Base-by-base conservation (phyloP, 2,113 vertebrate species). In the Pica pica region DNA sequence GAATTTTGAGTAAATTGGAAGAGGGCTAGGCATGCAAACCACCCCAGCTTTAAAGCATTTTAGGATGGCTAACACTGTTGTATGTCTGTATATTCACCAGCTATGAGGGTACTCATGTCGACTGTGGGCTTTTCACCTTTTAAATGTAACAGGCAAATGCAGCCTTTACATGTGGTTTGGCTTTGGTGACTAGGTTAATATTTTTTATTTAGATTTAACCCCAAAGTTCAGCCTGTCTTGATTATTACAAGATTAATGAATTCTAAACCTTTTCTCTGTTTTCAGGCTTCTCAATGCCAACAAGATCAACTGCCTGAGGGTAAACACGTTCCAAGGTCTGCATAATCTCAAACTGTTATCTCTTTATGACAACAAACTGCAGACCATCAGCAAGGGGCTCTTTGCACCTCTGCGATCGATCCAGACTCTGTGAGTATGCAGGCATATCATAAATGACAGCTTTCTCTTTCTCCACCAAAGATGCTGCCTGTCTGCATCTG, bases 311-410 rank as follows among this genome's bases (percentile, higher is more conserved):
- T 99, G 99, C 96, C 96, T 99, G 93, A 98, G 99, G 80, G 99
- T 99, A 79, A 99, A 99, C 98, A 99, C 99, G 55, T 99, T 99
- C 97, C 99, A 99, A 97, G 99, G 99, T 97, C 98, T 99, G 52
- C 99, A 99, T 98, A 99, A 98, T 97, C 99, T 99, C 97, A 99
- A 99, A 95, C 98, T 99, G 95, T 98, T 99, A 88, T 99, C 99
- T 15, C 98, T 99, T 69, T 99, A 99, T 18, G 99, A 99, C 98
- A 99, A 99, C 98, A 99, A 99, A 93, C 98, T 99, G 81, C 99
- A 99, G 96, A 99, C 99, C 49, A 98, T 99, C 98, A 99, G 99
- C 97, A 99, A 99, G 97, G 99, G 99, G 50, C 98, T 99, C 93
- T 99, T 99, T 79, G 76, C 98, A 12, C 99, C 99, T 22, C 99